Evolutionary conservation across 2,888 invertebrate genomes (phyloP).

Genomic region (Polymixis lichenea): DNA sequence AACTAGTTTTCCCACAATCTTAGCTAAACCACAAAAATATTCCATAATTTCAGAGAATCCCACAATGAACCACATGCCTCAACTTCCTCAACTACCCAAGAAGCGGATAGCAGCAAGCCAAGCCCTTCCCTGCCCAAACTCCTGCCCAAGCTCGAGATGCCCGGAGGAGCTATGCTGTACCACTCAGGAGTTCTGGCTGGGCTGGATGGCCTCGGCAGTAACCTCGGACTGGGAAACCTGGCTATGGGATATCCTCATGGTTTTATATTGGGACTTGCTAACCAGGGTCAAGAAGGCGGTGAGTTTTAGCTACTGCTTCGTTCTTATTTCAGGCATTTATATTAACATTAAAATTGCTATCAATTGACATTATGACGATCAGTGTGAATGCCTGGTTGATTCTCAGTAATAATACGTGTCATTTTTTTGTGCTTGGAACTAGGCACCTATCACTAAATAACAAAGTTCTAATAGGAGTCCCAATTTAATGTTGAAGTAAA

Average conservation of each 20-base stretch:
- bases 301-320: conserved; percentile 50
- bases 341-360: too few relatives aligned
- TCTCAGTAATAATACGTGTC: too few relatives aligned
- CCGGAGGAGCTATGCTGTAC: conserved; percentile 87
- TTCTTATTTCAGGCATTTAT: too few relatives aligned
- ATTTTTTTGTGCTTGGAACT: too few relatives aligned
- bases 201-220: conserved; percentile 83
- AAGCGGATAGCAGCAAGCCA: conserved; percentile 84
- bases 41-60: conserved; percentile 74
- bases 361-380: too few relatives aligned
- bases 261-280: conserved; percentile 87
- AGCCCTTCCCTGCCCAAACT: conserved; percentile 79
- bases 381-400: too few relatives aligned
- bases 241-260: conserved; percentile 89
- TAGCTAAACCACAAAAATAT: background rate
- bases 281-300: conserved; percentile 88
- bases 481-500: too few relatives aligned
- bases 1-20: background rate
- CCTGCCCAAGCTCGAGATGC: conserved; percentile 84
- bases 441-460: too few relatives aligned
- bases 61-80: conserved; percentile 80
- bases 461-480: too few relatives aligned
- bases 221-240: conserved; percentile 84
- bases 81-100: conserved; percentile 83
- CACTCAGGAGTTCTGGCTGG: conserved; percentile 82